phyloP scores from a whole-genome alignment of 92 coral and sea anemone species.

The Epizoanthus fatuus region DNA sequence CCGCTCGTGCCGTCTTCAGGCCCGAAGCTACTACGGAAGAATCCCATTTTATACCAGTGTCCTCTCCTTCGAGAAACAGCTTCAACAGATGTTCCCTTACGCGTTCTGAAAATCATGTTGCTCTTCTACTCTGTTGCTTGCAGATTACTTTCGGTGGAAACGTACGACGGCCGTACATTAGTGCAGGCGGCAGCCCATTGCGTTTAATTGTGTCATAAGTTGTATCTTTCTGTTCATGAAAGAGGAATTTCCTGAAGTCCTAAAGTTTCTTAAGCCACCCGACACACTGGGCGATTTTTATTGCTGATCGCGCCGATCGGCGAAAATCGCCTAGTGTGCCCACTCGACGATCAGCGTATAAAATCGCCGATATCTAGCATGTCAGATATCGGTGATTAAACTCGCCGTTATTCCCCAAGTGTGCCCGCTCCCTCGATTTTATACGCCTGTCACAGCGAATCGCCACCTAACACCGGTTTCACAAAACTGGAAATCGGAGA shows the following conservation, averaged over 20 bases:
- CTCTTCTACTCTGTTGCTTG: not conserved
- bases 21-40: not conserved
- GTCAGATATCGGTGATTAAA: too few species aligned
- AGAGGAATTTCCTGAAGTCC: constrained; percentile 4
- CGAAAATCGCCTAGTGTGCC: too few species aligned
- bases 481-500: too few species aligned
- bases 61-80: constrained; percentile 1
- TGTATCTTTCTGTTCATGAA: constrained; percentile 26
- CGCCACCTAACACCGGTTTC: too few species aligned
- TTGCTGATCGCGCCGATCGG: too few species aligned
- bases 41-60: not conserved
- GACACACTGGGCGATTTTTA: too few species aligned
- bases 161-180: not conserved
- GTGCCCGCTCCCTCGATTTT: too few species aligned
- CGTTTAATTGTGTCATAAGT: constrained; percentile 24
- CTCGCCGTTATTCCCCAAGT: too few species aligned
- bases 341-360: too few species aligned
- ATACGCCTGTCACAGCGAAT: too few species aligned
- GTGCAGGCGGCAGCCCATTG: constrained; percentile 19
- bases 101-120: not conserved
- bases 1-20: not conserved
- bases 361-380: too few species aligned
- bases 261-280: constrained; percentile 31
- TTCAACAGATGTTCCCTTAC: not conserved
- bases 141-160: not conserved